These are phyloP conservation scores for Acrocephalus kingi DNA, from an alignment of 2,113 vertebrate species.

Conservation along the genomic window DNA sequence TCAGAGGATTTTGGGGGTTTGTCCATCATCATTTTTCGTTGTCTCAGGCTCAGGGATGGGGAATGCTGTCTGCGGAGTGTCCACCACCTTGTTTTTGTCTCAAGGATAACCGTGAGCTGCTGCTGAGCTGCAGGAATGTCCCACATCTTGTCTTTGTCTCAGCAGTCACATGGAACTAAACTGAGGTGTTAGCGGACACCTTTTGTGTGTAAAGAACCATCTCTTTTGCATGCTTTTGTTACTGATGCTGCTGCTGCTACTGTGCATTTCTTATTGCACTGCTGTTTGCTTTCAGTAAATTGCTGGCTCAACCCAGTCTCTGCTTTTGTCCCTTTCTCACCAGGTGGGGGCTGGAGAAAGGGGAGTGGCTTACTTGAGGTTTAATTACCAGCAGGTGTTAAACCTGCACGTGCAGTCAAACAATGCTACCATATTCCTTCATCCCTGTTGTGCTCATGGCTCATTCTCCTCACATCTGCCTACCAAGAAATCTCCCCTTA, in stretches of 20 bases:
- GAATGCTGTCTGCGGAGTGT: neutral
- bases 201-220: neutral
- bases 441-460: neutral
- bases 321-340: neutral
- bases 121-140: fast-evolving
- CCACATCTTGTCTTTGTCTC: neutral
- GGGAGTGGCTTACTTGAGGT: neutral
- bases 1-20: fast-evolving
- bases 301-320: neutral
- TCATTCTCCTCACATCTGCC: neutral
- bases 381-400: neutral
- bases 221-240: neutral
- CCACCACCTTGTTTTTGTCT: neutral
- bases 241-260: neutral
- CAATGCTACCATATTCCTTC: neutral
- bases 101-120: neutral
- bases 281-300: neutral
- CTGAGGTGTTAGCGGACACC: neutral
- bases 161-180: neutral
- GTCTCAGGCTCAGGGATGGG: neutral
- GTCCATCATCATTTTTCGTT: fast-evolving
- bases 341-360: neutral
- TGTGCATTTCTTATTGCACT: neutral
- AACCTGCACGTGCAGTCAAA: neutral
- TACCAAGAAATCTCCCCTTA: neutral